These are phyloP conservation scores for Sterrhoptilus dennistouni DNA, from an alignment of 2,113 vertebrate species.

Conservation along the genomic window DNA sequence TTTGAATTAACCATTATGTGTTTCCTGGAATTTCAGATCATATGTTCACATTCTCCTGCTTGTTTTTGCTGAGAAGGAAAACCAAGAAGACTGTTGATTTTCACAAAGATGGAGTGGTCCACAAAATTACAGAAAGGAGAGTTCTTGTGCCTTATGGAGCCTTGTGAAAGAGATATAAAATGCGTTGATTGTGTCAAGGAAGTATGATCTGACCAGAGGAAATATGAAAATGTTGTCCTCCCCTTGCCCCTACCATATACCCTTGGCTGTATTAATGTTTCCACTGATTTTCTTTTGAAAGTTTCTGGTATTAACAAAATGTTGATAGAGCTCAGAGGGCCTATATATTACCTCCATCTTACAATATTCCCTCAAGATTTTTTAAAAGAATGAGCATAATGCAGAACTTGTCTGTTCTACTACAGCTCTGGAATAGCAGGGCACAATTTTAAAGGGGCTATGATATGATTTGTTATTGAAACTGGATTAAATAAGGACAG, in stretches of 20 bases:
- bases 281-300: neutral
- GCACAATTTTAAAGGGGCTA: neutral
- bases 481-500: neutral
- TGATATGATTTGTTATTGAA: neutral
- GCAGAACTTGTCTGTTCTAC: neutral
- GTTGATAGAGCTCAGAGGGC: neutral
- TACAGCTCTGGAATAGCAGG: neutral
- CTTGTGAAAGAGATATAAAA: neutral
- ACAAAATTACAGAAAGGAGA: neutral
- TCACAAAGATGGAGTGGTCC: neutral
- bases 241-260: fast-evolving
- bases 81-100: neutral
- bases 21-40: neutral
- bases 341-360: neutral
- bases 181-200: neutral
- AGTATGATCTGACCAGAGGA: fast-evolving
- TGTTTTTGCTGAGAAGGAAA: neutral
- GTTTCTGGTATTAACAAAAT: neutral
- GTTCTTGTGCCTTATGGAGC: neutral
- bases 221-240: fast-evolving
- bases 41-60: neutral
- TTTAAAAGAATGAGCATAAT: neutral
- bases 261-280: neutral
- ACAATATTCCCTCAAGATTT: neutral
- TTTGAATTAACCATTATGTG: neutral